Percentiles rank a stretch among this genome's conserved stretches.
These are phyloP conservation scores for Heteromormyrus szaboi DNA, from an alignment of 2,797 vertebrate species.

Conservation along the genomic window DNA sequence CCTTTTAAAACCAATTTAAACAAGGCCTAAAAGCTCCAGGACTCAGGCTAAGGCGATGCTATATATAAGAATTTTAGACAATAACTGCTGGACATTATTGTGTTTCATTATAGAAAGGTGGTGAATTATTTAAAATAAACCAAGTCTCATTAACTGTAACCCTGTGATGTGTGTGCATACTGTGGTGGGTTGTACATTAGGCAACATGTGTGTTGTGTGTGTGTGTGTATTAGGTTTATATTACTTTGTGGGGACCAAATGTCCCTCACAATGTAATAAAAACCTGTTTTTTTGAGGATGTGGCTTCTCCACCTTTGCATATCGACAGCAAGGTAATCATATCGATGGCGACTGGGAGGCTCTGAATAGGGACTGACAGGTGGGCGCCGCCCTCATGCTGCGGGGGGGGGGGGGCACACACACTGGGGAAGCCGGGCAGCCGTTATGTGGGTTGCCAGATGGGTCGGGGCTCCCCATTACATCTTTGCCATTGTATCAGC, in stretches of 20 bases:
- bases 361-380: neutral
- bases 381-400: neutral
- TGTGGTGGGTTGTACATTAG: neutral
- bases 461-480: neutral
- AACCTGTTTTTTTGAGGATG: neutral
- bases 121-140: neutral
- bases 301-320: neutral
- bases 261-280: neutral
- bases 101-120: neutral
- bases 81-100: neutral
- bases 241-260: neutral
- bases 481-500: neutral
- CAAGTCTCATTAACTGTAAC: neutral
- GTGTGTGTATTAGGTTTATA: neutral
- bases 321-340: neutral
- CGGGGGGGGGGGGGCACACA: neutral
- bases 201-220: neutral
- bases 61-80: neutral
- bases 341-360: neutral
- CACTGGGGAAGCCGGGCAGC: neutral
- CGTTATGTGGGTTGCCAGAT: neutral
- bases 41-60: neutral
- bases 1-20: neutral
- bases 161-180: neutral
- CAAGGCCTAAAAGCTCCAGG: neutral